These are phyloP conservation scores for Emydoidea blandingii DNA, from an alignment of 2,797 vertebrate species.

Conservation along the genomic window DNA sequence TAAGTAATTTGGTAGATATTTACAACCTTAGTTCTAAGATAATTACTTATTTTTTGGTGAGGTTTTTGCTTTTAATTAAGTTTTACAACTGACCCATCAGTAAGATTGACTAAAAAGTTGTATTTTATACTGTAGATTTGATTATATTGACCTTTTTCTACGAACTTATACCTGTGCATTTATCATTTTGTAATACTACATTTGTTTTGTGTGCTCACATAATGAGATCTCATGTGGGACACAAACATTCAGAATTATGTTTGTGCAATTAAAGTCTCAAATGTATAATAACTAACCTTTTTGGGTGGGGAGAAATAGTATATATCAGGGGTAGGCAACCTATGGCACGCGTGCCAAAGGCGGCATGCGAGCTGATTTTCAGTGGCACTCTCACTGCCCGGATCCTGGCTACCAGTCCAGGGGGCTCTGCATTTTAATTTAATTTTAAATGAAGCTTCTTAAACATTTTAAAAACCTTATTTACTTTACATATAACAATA, in stretches of 20 bases:
- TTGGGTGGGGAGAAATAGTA: background rate
- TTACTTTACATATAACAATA: no score
- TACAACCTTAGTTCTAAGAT: background rate
- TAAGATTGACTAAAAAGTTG: background rate
- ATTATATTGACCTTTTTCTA: background rate
- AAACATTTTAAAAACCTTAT: no score
- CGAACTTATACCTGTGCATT: background rate
- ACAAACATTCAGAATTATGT: background rate
- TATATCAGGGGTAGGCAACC: no score
- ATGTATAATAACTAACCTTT: background rate
- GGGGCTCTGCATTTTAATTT: no score
- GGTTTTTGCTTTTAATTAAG: background rate
- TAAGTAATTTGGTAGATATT: background rate
- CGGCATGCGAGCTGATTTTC: no score
- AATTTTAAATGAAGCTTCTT: no score
- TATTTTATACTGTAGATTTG: background rate
- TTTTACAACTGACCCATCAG: background rate
- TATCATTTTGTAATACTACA: background rate
- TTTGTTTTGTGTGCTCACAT: background rate
- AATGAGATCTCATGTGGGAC: background rate
- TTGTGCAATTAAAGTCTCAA: slow-evolving; percentile 1
- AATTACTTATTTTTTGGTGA: background rate
- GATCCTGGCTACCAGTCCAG: no score
- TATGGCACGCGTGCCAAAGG: no score
- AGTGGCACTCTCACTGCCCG: no score